These are phyloP conservation scores for Drosophila parthenogenetica DNA, from an alignment of 2,888 invertebrate species.

Conservation along the genomic window DNA sequence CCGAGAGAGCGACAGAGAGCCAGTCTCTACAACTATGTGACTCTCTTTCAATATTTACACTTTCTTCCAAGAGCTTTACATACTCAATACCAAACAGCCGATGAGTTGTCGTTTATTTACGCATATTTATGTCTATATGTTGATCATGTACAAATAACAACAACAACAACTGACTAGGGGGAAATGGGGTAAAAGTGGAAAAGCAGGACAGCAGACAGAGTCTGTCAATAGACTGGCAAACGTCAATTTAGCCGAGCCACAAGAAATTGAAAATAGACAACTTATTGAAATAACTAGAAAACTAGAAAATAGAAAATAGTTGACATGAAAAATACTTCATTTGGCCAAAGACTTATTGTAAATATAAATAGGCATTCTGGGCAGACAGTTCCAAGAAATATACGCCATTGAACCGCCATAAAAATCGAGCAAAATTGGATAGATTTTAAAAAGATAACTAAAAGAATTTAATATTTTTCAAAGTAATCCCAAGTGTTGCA, in stretches of 20 bases:
- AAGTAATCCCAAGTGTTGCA: no score
- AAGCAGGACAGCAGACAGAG: constrained; percentile 32
- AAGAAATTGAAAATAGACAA: constrained; percentile 75
- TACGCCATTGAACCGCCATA: background rate
- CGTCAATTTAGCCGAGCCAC: constrained; percentile 68
- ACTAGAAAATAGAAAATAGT: constrained; percentile 47
- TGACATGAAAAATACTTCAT: constrained; percentile 52
- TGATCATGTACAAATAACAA: constrained; percentile 64
- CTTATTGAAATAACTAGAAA: constrained; percentile 13
- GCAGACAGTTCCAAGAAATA: constrained; percentile 17
- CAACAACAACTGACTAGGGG: background rate
- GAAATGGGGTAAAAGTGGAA: background rate
- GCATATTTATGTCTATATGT: constrained; percentile 73
- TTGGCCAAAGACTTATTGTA: constrained; percentile 8
- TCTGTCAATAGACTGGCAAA: constrained; percentile 71
- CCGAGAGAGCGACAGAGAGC: background rate
- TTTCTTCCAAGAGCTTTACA: constrained; percentile 50
- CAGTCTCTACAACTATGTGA: background rate
- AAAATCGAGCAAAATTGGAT: background rate
- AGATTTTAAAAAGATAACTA: background rate
- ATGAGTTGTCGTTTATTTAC: constrained; percentile 62
- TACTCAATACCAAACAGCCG: constrained; percentile 12
- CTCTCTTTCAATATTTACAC: constrained; percentile 69
- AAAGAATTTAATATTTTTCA: no score
- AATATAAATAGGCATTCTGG: constrained; percentile 5